phyloP scores from a whole-genome alignment of 2,113 vertebrate genomes.

The Eulemur rufifrons region DNA sequence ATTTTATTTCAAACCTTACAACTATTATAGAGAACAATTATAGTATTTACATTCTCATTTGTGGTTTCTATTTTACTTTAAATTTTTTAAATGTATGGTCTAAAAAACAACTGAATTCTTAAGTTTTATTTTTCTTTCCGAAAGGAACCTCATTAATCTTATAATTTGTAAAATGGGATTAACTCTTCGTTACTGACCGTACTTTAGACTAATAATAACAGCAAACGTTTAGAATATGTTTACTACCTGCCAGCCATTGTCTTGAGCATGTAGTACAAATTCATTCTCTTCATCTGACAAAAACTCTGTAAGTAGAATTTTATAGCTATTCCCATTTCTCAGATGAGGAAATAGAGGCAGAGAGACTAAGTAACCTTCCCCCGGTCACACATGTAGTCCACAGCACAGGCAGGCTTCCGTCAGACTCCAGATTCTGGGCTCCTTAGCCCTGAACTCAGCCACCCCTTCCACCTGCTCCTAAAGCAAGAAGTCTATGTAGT shows the following conservation, averaged over 20 bases:
- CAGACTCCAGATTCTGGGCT: not conserved
- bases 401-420: not conserved
- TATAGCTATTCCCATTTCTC: not conserved
- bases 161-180: conserved; percentile 24
- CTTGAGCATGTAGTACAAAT: not conserved
- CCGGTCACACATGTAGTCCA: not conserved
- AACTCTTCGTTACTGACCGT: not conserved
- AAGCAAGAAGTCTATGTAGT: not conserved
- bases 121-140: conserved; percentile 25
- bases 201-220: not conserved
- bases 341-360: not conserved
- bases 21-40: not conserved
- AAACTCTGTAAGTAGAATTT: not conserved
- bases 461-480: not conserved
- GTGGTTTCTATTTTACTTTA: not conserved
- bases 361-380: not conserved
- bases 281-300: not conserved
- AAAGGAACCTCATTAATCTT: conserved; percentile 16
- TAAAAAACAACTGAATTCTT: not conserved
- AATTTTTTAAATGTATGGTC: not conserved
- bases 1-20: not conserved
- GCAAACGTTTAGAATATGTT: not conserved
- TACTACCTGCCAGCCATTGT: not conserved
- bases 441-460: not conserved
- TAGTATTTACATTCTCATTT: not conserved